Percentiles rank a stretch among this genome's conserved stretches.
phyloP scores from a whole-genome alignment of 2,888 invertebrate genomes.

The Sympetrum striolatum region DNA sequence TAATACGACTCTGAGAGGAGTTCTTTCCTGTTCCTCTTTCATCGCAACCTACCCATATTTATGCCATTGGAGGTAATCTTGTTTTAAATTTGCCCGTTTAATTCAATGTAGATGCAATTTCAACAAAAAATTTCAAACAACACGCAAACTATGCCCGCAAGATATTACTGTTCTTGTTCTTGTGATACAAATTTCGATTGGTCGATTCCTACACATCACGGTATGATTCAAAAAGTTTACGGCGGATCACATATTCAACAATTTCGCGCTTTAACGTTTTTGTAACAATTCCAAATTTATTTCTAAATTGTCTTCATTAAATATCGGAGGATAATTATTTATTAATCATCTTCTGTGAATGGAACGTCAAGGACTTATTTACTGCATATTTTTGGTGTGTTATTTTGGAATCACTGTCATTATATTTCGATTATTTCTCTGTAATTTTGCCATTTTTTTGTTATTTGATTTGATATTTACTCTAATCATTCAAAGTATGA shows the following conservation, averaged over 20 bases:
- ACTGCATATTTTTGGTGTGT: no score
- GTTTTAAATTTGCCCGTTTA: neutral
- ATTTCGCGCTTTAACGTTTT: no score
- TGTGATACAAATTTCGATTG: neutral
- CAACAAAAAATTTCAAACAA: neutral
- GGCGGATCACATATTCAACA: neutral
- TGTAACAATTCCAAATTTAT: no score
- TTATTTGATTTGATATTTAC: no score
- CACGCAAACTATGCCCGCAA: neutral
- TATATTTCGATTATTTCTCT: no score
- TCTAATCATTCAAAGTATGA: no score
- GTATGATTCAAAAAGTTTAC: neutral
- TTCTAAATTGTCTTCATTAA: no score
- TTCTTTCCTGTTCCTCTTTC: constrained; percentile 55
- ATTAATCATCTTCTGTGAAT: no score
- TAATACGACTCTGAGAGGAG: constrained; percentile 58
- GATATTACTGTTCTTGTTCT: neutral
- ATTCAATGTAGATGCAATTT: neutral
- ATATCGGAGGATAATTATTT: no score
- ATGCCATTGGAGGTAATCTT: neutral
- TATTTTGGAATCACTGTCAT: no score
- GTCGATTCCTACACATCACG: neutral
- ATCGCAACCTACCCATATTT: constrained; percentile 51
- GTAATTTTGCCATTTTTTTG: no score
- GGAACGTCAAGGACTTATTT: no score